Conservation (phyloP, 2,113 vertebrate genomes). For the Geococcyx californianus region DNA sequence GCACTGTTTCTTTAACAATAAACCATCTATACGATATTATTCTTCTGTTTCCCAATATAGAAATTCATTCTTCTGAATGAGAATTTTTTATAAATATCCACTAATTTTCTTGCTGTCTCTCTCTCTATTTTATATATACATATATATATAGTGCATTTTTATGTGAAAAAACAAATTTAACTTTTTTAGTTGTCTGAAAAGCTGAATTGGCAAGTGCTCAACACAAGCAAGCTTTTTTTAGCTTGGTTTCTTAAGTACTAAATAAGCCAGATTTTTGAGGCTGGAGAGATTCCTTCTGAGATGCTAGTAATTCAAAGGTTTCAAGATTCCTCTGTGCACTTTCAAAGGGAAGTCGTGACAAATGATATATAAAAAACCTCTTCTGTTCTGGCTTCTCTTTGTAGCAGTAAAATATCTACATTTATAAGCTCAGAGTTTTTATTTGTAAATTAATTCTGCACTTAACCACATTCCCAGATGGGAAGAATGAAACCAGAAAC, state of each 20-base stretch:
- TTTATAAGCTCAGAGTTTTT: not conserved
- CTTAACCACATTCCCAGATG: not conserved
- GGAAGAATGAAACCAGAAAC: not conserved
- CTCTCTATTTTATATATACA: not conserved
- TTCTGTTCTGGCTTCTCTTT: not conserved
- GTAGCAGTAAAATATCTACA: not conserved
- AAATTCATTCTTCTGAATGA: not conserved
- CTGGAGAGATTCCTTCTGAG: not conserved
- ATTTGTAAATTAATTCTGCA: not conserved
- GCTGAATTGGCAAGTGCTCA: not conserved
- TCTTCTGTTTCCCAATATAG: not conserved
- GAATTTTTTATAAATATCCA: not conserved
- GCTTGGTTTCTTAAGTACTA: not conserved
- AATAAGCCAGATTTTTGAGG: not conserved
- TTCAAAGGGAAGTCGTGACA: not conserved
- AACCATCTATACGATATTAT: not conserved
- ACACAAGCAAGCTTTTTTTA: not conserved
- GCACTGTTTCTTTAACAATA: not conserved
- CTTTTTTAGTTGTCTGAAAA: not conserved
- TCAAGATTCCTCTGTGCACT: not conserved
- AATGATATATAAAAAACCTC: not conserved
- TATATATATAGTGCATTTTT: not conserved
- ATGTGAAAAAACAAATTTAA: not conserved
- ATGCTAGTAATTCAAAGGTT: not conserved
- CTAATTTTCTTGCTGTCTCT: not conserved